Base-by-base conservation (phyloP, 2,797 vertebrate genomes). In the Eulemur rubriventer region DNA sequence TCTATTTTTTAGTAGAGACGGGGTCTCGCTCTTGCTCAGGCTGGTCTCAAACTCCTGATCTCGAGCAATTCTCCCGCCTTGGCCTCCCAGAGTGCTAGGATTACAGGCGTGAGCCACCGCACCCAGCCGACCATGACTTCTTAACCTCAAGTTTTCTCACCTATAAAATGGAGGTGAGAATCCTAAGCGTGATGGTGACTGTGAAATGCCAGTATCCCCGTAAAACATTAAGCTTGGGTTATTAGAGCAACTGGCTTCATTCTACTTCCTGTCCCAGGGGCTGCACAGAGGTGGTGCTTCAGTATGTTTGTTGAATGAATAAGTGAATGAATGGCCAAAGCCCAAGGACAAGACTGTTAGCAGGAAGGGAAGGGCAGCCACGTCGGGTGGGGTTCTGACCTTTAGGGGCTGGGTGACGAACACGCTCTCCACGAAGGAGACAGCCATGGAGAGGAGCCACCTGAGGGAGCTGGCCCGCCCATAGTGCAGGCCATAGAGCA, bases 381-480 rank as follows among this genome's bases (percentile, higher is more conserved):
- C 22, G 33, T 52, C 61, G 9, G 16, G 16, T 1, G 14, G 72
- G 63, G 80, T 41, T 76, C 98, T 99, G 97, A 99, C 99, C 99
- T 99, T 99, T 83, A 99, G 98, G 43, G 99, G 99, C 92, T 99
- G 99, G 4, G 99, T 99, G 95, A 99, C 98, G 83, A 99, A 99
- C 85, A 99, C 98, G 67, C 99, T 99, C 98, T 99, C 99, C 97
- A 99, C 98, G 96, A 99, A 99, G 57, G 99, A 99, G 94, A 99
- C 99, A 9, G 98, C 97, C 99, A 99, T 99, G 97, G 99, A 99
- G 98, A 99, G 99, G 33, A 99, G 99, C 99, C 99, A 99, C 97
- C 99, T 99, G 94, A 99, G 98, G 38, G 99, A 99, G 95, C 99
- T 99, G n/a, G 99, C 99, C 93, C 99, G 99, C 75, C 99, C 99